Conservation (phyloP, 2,797 vertebrate species). For the Anguilla marmorata region DNA sequence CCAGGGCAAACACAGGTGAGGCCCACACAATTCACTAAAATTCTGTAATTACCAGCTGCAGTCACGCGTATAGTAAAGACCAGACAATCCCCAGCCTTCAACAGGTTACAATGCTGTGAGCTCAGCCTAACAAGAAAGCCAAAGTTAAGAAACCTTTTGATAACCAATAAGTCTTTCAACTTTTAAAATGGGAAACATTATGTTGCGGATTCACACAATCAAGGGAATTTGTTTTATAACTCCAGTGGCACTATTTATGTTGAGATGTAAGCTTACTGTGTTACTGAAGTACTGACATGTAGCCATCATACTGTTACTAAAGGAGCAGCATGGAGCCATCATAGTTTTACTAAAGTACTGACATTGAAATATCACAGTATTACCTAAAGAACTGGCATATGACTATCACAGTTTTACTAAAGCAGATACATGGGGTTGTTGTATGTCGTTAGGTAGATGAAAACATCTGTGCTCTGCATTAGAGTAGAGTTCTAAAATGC, state of each 20-base stretch:
- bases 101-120: neutral
- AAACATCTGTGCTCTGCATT: too few relatives aligned
- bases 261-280: neutral
- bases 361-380: neutral
- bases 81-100: constrained; percentile 18
- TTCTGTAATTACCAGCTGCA: constrained; percentile 42
- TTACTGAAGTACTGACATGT: neutral
- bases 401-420: neutral
- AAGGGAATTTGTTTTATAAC: neutral
- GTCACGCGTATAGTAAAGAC: constrained; percentile 24
- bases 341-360: neutral
- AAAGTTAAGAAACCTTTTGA: constrained; percentile 21
- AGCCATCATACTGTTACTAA: neutral
- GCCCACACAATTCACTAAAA: constrained; percentile 33
- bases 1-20: constrained; percentile 37
- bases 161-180: constrained; percentile 58
- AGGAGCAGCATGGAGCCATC: neutral
- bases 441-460: neutral
- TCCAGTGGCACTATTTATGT: neutral
- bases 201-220: neutral
- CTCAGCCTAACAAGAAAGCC: constrained; percentile 33
- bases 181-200: constrained; percentile 45
- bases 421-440: too few relatives aligned
- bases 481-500: neutral
- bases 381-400: neutral